Base-by-base conservation (phyloP, 1,140 invertebrate species). In the Caerostris extrusa region DNA sequence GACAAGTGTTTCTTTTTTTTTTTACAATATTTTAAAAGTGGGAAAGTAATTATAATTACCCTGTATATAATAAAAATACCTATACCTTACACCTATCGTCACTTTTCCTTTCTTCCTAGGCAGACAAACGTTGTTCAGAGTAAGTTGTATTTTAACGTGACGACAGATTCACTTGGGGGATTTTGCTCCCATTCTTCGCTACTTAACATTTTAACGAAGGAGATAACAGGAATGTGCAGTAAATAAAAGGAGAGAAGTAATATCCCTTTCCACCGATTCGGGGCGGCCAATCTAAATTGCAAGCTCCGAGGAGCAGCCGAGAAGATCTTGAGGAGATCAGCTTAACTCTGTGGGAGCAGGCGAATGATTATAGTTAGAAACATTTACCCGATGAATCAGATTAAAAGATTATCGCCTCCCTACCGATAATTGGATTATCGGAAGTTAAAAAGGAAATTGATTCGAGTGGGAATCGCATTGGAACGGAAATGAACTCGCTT, bases 291-390 rank as follows among this genome's bases (percentile, higher is more conserved):
- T 88, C 86, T 88, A 88, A 88, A 88, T 88, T 88, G 86, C 86
- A 77, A 50, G 85, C 34, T 50, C 56, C 82, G 7, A 10, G 19
- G 34, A 10, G n/a, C n/a, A 14, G 82, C 53, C 3, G 50, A 12
- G 17, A 14, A 71, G n/a, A n/a, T n/a, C n/a, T n/a, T n/a, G n/a
- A n/a, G n/a, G 86, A 17, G 82, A 88, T 88, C 86, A 88, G 86
- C 86, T 58, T 77, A 77, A 77, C 50, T 77, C 50, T 77, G 69
- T 55, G 69, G 67, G 82, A 57, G 56, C n/a, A n/a, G 50, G 58
- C 58, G 69, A 71, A 60, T 90, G 88, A 90, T 90, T 90, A 90
- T 90, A 90, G 77, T 90, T 90, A 90, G 88, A 90, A 90, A 90
- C 88, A 71, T 90, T 71, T 77, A 90, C 57, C 69, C 69, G 88